Evolutionary conservation across 2,113 vertebrate species (phyloP).

Genomic region (Clinocottus analis): DNA sequence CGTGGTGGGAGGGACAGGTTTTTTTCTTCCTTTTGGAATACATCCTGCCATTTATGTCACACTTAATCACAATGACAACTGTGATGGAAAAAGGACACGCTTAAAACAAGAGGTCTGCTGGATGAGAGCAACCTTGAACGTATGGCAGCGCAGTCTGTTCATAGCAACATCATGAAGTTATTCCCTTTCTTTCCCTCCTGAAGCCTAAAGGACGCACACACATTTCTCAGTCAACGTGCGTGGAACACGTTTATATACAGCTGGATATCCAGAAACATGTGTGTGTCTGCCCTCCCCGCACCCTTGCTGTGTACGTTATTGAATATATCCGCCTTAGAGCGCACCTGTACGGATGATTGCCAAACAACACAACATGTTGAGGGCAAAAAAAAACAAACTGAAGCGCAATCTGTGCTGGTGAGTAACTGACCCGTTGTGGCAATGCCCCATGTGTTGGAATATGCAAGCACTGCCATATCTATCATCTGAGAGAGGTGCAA

Average conservation of each 20-base stretch:
- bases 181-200: slow-evolving; percentile 3
- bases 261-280: not conserved
- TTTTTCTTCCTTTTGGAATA: not conserved
- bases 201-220: not conserved
- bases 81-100: not conserved
- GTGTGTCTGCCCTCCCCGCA: not conserved
- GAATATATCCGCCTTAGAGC: not conserved
- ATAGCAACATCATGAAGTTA: not conserved
- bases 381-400: not conserved
- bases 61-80: not conserved
- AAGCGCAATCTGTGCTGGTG: not conserved
- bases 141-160: not conserved
- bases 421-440: not conserved
- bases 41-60: not conserved
- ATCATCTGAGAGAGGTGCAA: slow-evolving; percentile 11
- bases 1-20: not conserved
- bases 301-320: not conserved
- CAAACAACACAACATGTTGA: not conserved
- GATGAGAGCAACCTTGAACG: not conserved
- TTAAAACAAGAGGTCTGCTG: not conserved
- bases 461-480: not conserved
- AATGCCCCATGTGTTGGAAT: not conserved
- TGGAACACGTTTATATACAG: not conserved
- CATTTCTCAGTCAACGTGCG: not conserved
- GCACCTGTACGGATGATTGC: not conserved